Percentiles rank a stretch among this genome's conserved stretches.
These are phyloP conservation scores for Drosophila putrida DNA, from an alignment of 2,888 invertebrate species.

Conservation along the genomic window DNA sequence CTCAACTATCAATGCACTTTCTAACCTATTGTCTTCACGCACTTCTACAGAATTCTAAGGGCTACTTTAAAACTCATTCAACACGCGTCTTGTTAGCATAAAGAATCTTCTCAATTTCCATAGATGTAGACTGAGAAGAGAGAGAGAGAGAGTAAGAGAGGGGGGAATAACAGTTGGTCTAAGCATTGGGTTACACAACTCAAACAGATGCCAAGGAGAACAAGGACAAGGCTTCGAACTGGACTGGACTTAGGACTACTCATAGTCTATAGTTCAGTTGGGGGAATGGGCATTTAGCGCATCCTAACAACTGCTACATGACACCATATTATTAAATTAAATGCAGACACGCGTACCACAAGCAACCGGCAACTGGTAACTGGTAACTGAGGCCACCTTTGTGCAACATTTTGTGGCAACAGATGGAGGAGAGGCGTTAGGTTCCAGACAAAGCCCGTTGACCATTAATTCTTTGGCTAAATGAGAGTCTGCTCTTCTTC, in stretches of 20 bases:
- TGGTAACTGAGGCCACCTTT: conserved; percentile 51
- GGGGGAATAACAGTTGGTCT: conserved; percentile 37
- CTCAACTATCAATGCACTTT: conserved; percentile 27
- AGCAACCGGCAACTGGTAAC: conserved; percentile 40
- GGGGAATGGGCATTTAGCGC: conserved; percentile 72
- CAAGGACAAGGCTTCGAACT: conserved; percentile 7
- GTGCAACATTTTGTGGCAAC: conserved; percentile 60
- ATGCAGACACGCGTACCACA: conserved; percentile 70
- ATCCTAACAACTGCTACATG: conserved; percentile 79
- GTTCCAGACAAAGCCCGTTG: conserved; percentile 42
- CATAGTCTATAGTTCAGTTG: conserved; percentile 9
- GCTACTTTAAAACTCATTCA: conserved; percentile 60
- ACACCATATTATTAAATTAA: conserved; percentile 80
- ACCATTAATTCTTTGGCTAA: conserved; percentile 67
- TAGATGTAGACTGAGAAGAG: conserved; percentile 4
- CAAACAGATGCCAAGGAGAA: conserved; percentile 63
- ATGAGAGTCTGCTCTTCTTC: conserved; percentile 42
- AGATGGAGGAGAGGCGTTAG: conserved; percentile 55
- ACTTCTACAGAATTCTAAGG: conserved; percentile 43
- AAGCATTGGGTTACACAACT: conserved; percentile 70
- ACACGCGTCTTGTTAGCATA: conserved; percentile 72
- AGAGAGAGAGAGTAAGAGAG: background rate
- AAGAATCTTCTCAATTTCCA: conserved; percentile 51
- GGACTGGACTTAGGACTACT: conserved; percentile 13
- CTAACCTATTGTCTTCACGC: conserved; percentile 17